Base-by-base conservation (phyloP, 2,113 vertebrate species). In the Baryphthengus martii region DNA sequence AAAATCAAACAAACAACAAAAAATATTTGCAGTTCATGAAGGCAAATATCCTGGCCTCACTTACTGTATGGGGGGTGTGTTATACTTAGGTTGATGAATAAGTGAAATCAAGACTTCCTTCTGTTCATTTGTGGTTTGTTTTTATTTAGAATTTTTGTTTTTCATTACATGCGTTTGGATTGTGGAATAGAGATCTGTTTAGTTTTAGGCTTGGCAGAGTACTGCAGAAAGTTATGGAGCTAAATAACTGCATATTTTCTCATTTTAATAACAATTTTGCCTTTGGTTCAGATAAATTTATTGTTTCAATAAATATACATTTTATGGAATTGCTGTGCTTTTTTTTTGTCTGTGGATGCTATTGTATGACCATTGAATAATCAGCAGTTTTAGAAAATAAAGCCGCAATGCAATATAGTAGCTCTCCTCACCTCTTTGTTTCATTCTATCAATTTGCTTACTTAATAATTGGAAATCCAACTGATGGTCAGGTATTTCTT, bases 391-490 rank as follows among this genome's bases (percentile, higher is more conserved):
- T 71, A 92, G 25, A 84, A 31, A 91, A 71, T 47, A 71, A 79
- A 76, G 59, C 24, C 58, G 44, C 45, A 76, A 25, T 93, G 53
- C 74, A 84, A 16, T 10, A 29, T 15, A 52, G 25, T 68, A 88
- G 20, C 83, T 17, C 26, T 83, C 33, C 85, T 39, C 61, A 91
- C 44, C 13, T 76, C 33, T 42, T 44, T 80, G 23, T 87, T 79
- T 72, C 40, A 42, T 86, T 49, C 29, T 68, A 33, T 55, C 67
- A 86, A 29, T 85, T 91, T 96, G 42, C 26, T 70, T 76, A 62
- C 84, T 95, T 88, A 93, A 83, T 87, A 86, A 42, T 53, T 96
- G 44, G 52, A 96, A 96, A 96, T 88, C 47, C 55, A 96, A 87
- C 70, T 68, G 45, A 72, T 42, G 17, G 55, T 94, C 44, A 94